phyloP scores from a whole-genome alignment of 2,797 vertebrate genomes.

The Zonotrichia albicollis region DNA sequence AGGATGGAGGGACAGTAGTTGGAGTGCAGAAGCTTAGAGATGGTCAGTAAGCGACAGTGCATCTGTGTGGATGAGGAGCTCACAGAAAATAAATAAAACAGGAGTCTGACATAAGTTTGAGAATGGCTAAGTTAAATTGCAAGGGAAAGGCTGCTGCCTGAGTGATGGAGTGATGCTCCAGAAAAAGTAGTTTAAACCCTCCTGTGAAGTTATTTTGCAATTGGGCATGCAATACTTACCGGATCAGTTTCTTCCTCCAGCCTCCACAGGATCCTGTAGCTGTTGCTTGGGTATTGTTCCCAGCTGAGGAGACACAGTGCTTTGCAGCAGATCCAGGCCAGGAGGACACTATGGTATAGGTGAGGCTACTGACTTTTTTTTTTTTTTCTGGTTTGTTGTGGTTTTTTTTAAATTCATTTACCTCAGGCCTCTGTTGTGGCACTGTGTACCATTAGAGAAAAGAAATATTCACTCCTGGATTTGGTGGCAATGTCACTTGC shows the following conservation, averaged over 20 bases:
- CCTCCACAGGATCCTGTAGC: slow-evolving; percentile 6
- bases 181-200: background rate
- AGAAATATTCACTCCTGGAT: background rate
- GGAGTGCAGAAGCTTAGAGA: background rate
- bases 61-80: background rate
- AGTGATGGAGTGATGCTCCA: background rate
- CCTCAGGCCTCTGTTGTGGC: background rate
- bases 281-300: background rate
- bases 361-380: background rate
- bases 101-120: background rate
- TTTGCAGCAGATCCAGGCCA: background rate
- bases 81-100: background rate
- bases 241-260: background rate
- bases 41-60: background rate
- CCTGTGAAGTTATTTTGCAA: slow-evolving; percentile 22
- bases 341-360: background rate
- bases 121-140: background rate
- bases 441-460: background rate
- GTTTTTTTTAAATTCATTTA: background rate
- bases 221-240: slow-evolving; percentile 58
- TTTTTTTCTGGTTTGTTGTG: background rate
- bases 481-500: background rate
- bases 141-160: background rate
- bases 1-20: background rate
- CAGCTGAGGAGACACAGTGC: background rate